These are phyloP conservation scores for Amiota minor DNA, from an alignment of 2,888 invertebrate species.

Conservation along the genomic window DNA sequence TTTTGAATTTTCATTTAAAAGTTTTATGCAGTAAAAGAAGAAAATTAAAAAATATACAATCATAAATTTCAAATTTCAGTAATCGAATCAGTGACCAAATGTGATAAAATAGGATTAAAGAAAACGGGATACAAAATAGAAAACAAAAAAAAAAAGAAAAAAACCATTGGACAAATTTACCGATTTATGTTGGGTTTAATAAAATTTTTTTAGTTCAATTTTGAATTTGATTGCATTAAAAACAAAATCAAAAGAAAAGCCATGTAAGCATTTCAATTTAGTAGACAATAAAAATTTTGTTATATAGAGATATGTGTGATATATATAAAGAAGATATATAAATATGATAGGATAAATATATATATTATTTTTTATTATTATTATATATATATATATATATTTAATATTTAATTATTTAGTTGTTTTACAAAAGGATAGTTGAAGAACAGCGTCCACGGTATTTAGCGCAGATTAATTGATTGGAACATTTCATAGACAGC, in stretches of 20 bases:
- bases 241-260: too few relatives aligned
- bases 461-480: not conserved
- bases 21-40: not conserved
- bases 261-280: too few relatives aligned
- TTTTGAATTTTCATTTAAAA: slow-evolving; percentile 26
- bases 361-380: not conserved
- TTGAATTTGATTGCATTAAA: not conserved
- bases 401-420: not conserved
- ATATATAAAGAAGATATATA: too few relatives aligned
- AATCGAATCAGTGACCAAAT: not conserved
- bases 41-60: not conserved
- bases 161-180: not conserved
- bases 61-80: not conserved
- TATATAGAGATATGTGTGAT: too few relatives aligned
- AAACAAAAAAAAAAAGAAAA: too few relatives aligned
- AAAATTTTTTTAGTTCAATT: not conserved
- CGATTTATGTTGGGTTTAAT: not conserved
- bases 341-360: not conserved
- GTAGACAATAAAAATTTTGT: too few relatives aligned
- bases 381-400: too few relatives aligned
- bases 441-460: slow-evolving; percentile 8
- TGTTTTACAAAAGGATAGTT: not conserved
- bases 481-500: too few relatives aligned
- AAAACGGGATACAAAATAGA: too few relatives aligned
- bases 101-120: too few relatives aligned